Base-by-base conservation (phyloP, 2,797 vertebrate species). In the Percopsis omiscomaycus region DNA sequence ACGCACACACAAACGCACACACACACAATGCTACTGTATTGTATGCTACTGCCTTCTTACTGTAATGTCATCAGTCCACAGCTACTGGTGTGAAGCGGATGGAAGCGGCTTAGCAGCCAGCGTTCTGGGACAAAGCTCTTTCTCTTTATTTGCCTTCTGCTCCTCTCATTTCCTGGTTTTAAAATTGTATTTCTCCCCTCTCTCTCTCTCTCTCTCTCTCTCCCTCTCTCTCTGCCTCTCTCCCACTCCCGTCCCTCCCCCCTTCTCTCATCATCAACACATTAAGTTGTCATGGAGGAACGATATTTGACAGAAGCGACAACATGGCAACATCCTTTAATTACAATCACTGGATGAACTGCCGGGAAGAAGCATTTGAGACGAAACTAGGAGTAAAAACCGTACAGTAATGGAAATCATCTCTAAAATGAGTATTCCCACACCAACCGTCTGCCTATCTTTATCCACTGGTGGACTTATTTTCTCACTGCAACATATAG, bases 241-340 rank as follows among this genome's bases (percentile, higher is more conserved):
- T 12, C 22, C 3, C n/a, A 15, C 27, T 49, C 69, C 15, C 42
- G 37, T 5, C 42, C 9, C 32, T 46, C 61, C 52, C 12, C 32
- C 52, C 56, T 46, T 64, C 69, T 42, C 59, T 86, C 83, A 87
- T 91, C 87, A 90, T 85, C 63, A 82, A 77, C 83, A 73, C 83
- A 92, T 91, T 89, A 89, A 82, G 74, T 71, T 79, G 71, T 69
- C 65, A 84, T 83, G 72, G 80, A 79, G 86, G 80, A 86, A 77
- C 71, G 73, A 85, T 86, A 91, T 92, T 86, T 85, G 86, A 91
- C 91, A 89, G 73, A 61, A 78, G 72, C 77, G 89, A 87, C 67
- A 69, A 84, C 81, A 83, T 55, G 57, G 57, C 68, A 71, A 84
- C 81, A 27, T 88, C 78, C 69, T 78, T 88, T 84, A 78, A 66